phyloP scores from a whole-genome alignment of 2,888 invertebrate species.

The Mamestra brassicae region DNA sequence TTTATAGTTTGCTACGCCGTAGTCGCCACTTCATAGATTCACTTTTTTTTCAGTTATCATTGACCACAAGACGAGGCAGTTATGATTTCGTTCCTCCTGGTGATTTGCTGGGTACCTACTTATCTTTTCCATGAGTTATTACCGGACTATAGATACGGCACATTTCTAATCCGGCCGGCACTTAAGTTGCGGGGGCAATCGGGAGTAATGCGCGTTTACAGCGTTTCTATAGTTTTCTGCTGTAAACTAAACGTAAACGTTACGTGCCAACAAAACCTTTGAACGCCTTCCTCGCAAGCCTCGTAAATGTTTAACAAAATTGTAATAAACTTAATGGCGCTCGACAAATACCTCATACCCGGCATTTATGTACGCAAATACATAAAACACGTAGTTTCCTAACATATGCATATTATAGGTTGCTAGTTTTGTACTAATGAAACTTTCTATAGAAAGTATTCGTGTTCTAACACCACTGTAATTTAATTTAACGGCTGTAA shows the following conservation, averaged over 20 bases:
- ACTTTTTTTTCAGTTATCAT: neutral
- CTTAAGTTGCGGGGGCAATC: conserved; percentile 89
- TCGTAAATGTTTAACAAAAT: conserved; percentile 66
- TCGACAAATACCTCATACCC: conserved; percentile 62
- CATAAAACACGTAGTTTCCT: conserved; percentile 58
- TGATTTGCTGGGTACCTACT: neutral
- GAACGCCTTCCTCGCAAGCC: conserved; percentile 63
- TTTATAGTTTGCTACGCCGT: conserved; percentile 33
- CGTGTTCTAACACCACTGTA: conserved; percentile 64
- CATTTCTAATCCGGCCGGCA: conserved; percentile 87
- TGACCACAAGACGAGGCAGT: neutral
- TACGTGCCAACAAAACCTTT: conserved; percentile 72
- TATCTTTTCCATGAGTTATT: conserved; percentile 40
- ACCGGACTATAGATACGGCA: conserved; percentile 79
- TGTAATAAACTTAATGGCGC: conserved; percentile 67
- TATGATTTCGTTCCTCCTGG: too few relatives aligned
- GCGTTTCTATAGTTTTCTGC: conserved; percentile 84
- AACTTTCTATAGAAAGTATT: conserved; percentile 71
- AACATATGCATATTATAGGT: conserved; percentile 70
- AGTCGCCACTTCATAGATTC: neutral
- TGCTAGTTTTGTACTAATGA: conserved; percentile 54
- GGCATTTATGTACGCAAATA: conserved; percentile 65
- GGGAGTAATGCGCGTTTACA: conserved; percentile 84
- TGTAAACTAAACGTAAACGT: conserved; percentile 75
- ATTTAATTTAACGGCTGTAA: conserved; percentile 67